Conservation (phyloP, 2,888 invertebrate genomes). For the Agrotis puta region DNA sequence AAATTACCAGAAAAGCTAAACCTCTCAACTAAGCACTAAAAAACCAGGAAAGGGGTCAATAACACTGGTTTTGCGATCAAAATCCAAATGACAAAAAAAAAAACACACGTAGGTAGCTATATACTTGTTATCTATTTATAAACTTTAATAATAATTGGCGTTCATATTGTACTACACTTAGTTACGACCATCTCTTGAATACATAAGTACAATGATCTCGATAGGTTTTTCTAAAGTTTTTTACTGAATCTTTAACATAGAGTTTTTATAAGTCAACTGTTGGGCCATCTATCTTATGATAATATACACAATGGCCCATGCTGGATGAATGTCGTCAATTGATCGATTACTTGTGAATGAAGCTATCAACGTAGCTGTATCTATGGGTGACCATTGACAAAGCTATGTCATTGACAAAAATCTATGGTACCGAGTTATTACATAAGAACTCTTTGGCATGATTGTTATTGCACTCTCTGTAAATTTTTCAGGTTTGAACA, state of each 20-base stretch:
- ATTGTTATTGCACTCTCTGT: neutral
- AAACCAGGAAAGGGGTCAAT: neutral
- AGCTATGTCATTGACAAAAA: neutral
- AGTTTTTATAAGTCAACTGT: conserved; percentile 41
- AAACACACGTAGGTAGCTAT: neutral
- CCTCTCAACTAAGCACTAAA: neutral
- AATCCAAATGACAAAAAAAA: neutral
- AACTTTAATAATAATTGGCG: conserved; percentile 45
- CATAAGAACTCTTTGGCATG: neutral
- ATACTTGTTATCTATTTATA: conserved; percentile 28
- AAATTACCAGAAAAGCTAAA: neutral
- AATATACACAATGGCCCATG: conserved; percentile 29
- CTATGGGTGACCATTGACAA: neutral
- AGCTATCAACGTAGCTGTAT: neutral
- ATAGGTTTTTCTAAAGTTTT: conserved; percentile 34
- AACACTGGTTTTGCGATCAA: neutral
- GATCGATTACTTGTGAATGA: conserved; percentile 42
- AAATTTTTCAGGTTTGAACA: neutral
- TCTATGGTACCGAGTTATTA: too few relatives aligned
- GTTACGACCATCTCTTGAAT: conserved; percentile 18
- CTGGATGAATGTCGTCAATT: conserved; percentile 21
- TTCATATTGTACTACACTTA: conserved; percentile 28
- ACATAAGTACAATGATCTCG: conserved; percentile 39
- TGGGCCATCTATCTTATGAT: conserved; percentile 29
- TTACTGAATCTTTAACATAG: conserved; percentile 20